Evolutionary conservation across 2,888 invertebrate genomes (phyloP), one percentile per base, ranked within the genome.

Genomic region (Hirtodrosophila confusa): DNA sequence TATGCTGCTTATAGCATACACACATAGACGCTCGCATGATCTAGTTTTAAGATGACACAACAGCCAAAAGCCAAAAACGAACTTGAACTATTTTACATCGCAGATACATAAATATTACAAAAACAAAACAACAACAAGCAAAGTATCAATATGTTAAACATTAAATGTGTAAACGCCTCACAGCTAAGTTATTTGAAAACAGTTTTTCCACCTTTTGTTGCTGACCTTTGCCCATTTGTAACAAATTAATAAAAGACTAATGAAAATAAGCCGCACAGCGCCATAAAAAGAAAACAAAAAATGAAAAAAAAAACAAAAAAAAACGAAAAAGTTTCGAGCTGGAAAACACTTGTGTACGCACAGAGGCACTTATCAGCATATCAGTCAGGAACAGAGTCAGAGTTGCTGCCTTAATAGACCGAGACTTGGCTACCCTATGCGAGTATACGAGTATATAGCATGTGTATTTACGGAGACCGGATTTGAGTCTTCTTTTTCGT

Each of bases 61-160:
- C 61, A 55, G 31, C 50, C n/a, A 39, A 37, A 44, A 62, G 57
- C 27, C 49, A 75, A 69, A 75, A 77, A 69, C 80, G 80, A 80
- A 80, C 79, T 80, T 80, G 79, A 84, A 80, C 78, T 75, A 78
- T 75, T 78, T 84, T 62, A 65, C 65, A 63, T 27, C 63, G 50
- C 75, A 63, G 44, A 78, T 55, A 79, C 66, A 82, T 49, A 69
- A 54, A 66, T 51, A 66, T 58, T 24, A 63, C 50, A 56, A 56
- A 57, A 24, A 40, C 27, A 49, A 45, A 48, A 40, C n/a, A 51
- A 11, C 31, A 51, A 41, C 17, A 12, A 55, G 29, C 55, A 40
- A 33, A 44, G 27, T 10, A 36, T 37, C 37, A 78, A 58, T 57
- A 65, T 17, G 43, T 44, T 27, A 27, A 10, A 33, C 49, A 68